phyloP scores from a whole-genome alignment of 2,888 invertebrate species.

The Leptarthrus brevirostris region DNA sequence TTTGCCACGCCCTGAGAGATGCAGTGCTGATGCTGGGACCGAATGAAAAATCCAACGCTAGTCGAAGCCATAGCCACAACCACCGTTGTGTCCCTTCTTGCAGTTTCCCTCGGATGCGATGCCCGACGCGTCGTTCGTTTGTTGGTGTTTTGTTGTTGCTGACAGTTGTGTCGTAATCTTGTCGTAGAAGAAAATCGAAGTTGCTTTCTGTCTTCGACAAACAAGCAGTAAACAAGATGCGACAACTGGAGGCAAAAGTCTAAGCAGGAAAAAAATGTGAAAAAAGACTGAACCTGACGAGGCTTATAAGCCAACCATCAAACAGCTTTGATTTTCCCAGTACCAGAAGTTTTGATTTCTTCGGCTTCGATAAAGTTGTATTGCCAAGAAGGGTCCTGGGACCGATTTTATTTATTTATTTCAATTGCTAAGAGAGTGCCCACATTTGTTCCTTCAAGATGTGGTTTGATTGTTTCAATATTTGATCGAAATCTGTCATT shows the following conservation, averaged over 20 bases:
- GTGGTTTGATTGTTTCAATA: conserved; percentile 14
- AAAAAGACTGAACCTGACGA: background rate
- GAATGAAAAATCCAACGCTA: background rate
- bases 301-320: background rate
- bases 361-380: background rate
- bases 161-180: background rate
- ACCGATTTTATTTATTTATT: conserved; percentile 24
- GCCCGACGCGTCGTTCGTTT: background rate
- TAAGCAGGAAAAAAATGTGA: conserved; percentile 10
- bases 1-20: conserved; percentile 38
- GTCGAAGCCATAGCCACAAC: background rate
- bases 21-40: conserved; percentile 13
- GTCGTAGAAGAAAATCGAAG: conserved; percentile 36
- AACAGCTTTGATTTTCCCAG: conserved; percentile 14
- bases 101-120: background rate
- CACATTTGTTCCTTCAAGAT: background rate
- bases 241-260: conserved; percentile 13
- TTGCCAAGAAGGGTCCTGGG: background rate
- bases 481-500: conserved; percentile 6
- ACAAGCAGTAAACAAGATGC: conserved; percentile 36
- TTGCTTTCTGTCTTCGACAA: conserved; percentile 34
- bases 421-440: background rate
- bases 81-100: background rate
- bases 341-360: conserved; percentile 24
- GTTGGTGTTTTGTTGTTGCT: conserved; percentile 3